Base-by-base conservation (phyloP, 2,888 invertebrate genomes). In the Smittia aterrima region DNA sequence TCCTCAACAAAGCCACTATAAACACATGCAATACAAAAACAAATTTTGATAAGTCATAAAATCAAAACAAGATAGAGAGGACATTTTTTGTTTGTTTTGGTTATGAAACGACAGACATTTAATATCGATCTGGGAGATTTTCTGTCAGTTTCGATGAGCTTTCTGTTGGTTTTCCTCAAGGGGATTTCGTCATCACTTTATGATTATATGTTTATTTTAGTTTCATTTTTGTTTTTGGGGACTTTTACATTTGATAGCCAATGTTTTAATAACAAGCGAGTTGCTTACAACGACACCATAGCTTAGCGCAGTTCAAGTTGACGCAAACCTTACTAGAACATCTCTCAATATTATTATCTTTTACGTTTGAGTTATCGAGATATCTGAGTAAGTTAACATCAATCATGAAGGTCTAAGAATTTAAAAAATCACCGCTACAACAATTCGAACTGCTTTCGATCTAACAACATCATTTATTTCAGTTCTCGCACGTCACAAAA, bases 1-100 rank as follows among this genome's bases (percentile, higher is more conserved):
- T 74, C 74, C 74, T 74, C 74, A 74, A 54, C 54, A 74, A 74
- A 66, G 74, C 74, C 74, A 74, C 74, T 74, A 74, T 66, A 74
- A 74, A 72, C 62, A 62, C 72, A 72, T 62, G 58, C 58, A 62
- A 72, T 40, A 72, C 24, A 38, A 72, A 70, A 67, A 18, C 47
- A 40, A 72, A 72, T 58, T 53, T 72, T 62, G 32, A 32, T 70
- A 40, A 66, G 66, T 66, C 66, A 66, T 38, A 40, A 13, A 18
- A 13, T 66, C 40, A 27, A 64, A 64, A 47, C n/a, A 47, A 47
- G n/a, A 22, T 6, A n/a, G 58, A 22, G 58, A 20, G 22, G 58
- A 58, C 20, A 58, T 18, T 9, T 58, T 58, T 58, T 58, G 18
- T 11, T n/a, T 38, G 3, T 64, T 64, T 64, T 64, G 25, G n/a